Evolutionary conservation across 2,888 invertebrate species (phyloP), one percentile per base, ranked within the genome.

Genomic region (Asteroscopus sphinx): DNA sequence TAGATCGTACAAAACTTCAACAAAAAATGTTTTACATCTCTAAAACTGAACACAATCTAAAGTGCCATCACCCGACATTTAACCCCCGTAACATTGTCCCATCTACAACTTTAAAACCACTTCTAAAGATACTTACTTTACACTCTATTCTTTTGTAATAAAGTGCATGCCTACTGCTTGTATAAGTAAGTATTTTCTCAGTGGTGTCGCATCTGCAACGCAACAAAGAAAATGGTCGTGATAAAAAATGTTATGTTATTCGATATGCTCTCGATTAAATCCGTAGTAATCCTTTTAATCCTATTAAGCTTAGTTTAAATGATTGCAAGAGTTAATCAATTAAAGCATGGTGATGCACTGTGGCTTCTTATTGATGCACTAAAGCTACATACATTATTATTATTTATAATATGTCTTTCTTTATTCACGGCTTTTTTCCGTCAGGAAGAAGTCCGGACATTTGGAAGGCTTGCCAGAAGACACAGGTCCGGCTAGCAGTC

Each of bases 51-150:
- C 36, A 21, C 15, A 46, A 73, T 72, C 66, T 67, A 17, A 63
- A 73, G 41, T 62, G 63, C 66, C 59, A 72, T 72, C 63, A 66
- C 32, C 56, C 59, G 73, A 75, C 73, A 60, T 72, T 69, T 72
- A 52, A 75, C 76, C 73, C 37, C 28, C 51, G 8, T 37, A 57
- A 68, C 49, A 48, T 48, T 54, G 49, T 53, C 15, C 26, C 36
- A 54, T 47, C 25, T 12, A 52, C 46, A 35, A 47, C 6, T 25
- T 26, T 36, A 36, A 7, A 32, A 15, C 9, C 4, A 16, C 1
- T 7, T 0, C 28, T 1, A n/a, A 39, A 45, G 5, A 11, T 0
- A 40, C 0, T 3, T 8, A 60, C 30, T 13, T 7, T 12, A 0
- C 30, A 70, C 44, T 49, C 37, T 65, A 54, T 48, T 2, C 11